Base-by-base conservation (phyloP, 2,113 vertebrate species). In the Ammodytes marinus region DNA sequence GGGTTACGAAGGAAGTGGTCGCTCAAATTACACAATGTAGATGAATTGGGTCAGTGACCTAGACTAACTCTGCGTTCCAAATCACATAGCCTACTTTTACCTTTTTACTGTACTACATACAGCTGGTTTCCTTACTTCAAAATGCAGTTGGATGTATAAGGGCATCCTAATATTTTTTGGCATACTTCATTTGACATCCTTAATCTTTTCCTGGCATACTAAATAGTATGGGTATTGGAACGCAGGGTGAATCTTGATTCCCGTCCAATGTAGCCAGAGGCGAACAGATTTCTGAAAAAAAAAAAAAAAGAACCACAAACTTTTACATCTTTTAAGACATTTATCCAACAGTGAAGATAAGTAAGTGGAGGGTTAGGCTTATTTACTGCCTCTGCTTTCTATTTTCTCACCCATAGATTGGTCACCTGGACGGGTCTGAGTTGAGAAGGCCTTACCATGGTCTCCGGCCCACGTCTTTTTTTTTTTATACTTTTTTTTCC, bases 401-500 rank as follows among this genome's bases (percentile, higher is more conserved):
- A 27, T 12, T 45, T 52, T 27, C 12, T 43, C 52, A 8, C 35
- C 7, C 50, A 7, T 57, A n/a, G 57, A 27, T 59, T 37, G 66
- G 12, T 78, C 71, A 68, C 42, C 47, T 2, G 5, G 35, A 7
- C 54, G 19, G 40, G 42, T 70, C 9, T 0, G n/a, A 84, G 68
- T 74, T 71, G 82, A 83, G 70, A 77, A 77, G 43, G 59, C 61
- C 73, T 57, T 17, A 37, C 35, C 17, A 19, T 10, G 39, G 45
- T 45, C 77, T 59, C 13, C 3, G 6, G n/a, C 37, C 40, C 43
- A 39, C 13, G 14, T 10, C 37, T 40, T 42, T 5, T 57, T 74
- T 77, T 64, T 69, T 85, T 74, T 72, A 73, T 27, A 27, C 27
- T 27, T 27, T 27, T 27, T 27, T 27, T 27, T 27, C 27, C 27